Evolutionary conservation across 2,888 invertebrate genomes (phyloP).

Genomic region (Pyrocoelia pectoralis): DNA sequence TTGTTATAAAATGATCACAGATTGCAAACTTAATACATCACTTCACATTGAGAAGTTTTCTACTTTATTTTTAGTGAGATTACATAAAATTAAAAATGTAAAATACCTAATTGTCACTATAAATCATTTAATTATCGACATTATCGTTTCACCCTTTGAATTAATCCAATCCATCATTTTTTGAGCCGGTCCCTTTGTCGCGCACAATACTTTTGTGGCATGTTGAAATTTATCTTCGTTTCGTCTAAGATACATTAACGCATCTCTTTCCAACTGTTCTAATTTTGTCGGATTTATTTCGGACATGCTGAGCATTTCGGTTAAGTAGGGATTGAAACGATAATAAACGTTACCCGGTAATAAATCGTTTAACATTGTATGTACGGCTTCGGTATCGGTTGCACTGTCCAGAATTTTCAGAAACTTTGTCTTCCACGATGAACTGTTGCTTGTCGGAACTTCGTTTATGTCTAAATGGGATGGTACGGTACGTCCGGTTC

Average conservation of each 20-base stretch:
- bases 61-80: background rate
- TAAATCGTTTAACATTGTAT: conserved; percentile 77
- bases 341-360: conserved; percentile 78
- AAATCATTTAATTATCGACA: background rate
- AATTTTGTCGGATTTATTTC: conserved; percentile 80
- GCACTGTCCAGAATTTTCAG: conserved; percentile 84
- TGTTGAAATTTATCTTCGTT: conserved; percentile 81
- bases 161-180: conserved; percentile 61
- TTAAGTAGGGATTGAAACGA: conserved; percentile 88
- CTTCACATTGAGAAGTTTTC: background rate
- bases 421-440: conserved; percentile 81
- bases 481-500: conserved; percentile 73
- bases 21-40: background rate
- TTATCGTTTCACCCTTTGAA: conserved; percentile 52
- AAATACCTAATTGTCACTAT: background rate
- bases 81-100: background rate
- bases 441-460: conserved; percentile 51
- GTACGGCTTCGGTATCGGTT: conserved; percentile 89
- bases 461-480: conserved; percentile 47
- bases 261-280: conserved; percentile 75
- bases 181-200: conserved; percentile 57
- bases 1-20: conserved; percentile 3
- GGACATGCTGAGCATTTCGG: conserved; percentile 80
- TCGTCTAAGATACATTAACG: conserved; percentile 78
- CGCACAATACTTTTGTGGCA: conserved; percentile 63